Percentiles rank a stretch among this genome's conserved stretches.
Conservation (phyloP, 2,888 invertebrate genomes). For the Endomychus coccineus region DNA sequence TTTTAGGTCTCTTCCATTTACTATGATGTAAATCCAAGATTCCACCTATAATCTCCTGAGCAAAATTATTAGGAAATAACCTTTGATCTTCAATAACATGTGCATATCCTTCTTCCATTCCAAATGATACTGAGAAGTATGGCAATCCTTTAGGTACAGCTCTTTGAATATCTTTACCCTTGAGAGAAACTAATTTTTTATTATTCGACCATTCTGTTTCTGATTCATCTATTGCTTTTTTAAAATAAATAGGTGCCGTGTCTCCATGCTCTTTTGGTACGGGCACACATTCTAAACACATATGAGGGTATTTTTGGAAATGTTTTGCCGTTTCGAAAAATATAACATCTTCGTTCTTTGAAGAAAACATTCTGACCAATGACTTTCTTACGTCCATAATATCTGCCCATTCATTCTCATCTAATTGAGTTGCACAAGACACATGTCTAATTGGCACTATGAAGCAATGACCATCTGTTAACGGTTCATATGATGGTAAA, state of each 20-base stretch:
- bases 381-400: conserved; percentile 71
- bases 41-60: conserved; percentile 91
- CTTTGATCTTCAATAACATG: conserved; percentile 94
- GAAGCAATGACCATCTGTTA: conserved; percentile 79
- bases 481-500: conserved; percentile 70
- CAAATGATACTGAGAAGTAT: conserved; percentile 93
- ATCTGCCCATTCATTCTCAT: conserved; percentile 93
- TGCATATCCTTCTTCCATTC: conserved; percentile 84
- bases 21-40: conserved; percentile 83
- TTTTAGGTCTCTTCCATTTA: conserved; percentile 76
- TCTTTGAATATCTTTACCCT: conserved; percentile 59
- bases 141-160: conserved; percentile 89
- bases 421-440: conserved; percentile 70
- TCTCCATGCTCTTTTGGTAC: conserved; percentile 76
- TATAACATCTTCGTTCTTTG: conserved; percentile 69
- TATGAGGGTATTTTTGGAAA: conserved; percentile 66
- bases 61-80: conserved; percentile 82
- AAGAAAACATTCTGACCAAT: conserved; percentile 68
- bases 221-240: conserved; percentile 93
- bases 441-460: conserved; percentile 79
- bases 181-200: conserved; percentile 75
- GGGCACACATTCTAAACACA: conserved; percentile 85
- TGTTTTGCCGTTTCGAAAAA: conserved; percentile 84
- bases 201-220: conserved; percentile 94
- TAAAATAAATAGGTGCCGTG: conserved; percentile 91